Base-by-base conservation (phyloP, 2,797 vertebrate species). In the Arrhamphus sclerolepis region DNA sequence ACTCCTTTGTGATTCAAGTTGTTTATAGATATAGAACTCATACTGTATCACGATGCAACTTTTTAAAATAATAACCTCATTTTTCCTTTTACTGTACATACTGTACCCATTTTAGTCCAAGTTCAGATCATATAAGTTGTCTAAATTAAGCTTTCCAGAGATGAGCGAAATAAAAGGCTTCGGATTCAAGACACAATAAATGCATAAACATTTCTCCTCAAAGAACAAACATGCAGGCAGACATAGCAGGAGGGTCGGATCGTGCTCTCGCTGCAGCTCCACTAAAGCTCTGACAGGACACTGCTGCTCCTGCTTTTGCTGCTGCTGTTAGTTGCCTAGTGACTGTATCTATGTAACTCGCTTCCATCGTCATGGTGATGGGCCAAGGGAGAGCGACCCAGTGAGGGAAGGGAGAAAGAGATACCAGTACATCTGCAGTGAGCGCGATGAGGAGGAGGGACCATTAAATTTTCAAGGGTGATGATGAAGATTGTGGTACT, bases 291-390 rank as follows among this genome's bases (percentile, higher is more conserved):
- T 81, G 82, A 75, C 75, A 82, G 81, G 84, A 86, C 57, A 55
- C 77, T 77, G 77, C 77, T 80, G 81, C 43, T 78, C 61, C 73
- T 78, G 60, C 43, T 72, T 64, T 19, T 77, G 67, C 21, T 78
- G 81, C 80, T 87, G 87, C 83, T 84, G 86, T 76, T 17, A 79
- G 89, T 91, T 91, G 89, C 90, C 73, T 89, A 91, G 90, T 83
- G 80, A 91, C 85, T 81, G 87, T 84, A 86, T 82, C 85, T 81
- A 83, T 73, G 78, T 80, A 81, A 77, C 86, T 39, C 43, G 82
- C 83, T 89, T 81, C 74, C 79, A 89, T 89, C 80, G 87, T 81
- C 87, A 91, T 91, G 87, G 89, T 86, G 83, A 89, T 76, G 76
- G 82, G 72, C 81, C 66, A 72, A 74, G 74, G 82, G 81, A 84